Base-by-base conservation (phyloP, 2,888 invertebrate species). In the Phengaris alcon region DNA sequence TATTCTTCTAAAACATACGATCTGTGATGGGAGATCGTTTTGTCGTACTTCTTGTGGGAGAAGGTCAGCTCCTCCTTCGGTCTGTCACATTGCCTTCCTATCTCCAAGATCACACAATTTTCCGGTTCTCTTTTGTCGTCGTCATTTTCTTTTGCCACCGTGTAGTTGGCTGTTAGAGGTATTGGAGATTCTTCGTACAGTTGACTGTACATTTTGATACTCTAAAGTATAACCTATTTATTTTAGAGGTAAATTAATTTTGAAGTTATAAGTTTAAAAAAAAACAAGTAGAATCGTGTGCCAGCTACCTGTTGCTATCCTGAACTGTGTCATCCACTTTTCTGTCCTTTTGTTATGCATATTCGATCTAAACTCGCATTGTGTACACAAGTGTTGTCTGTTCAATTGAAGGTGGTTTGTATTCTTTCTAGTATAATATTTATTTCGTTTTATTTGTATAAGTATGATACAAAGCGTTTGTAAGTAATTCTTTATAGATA, bases 1-100 rank as follows among this genome's bases (percentile, higher is more conserved):
- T 89, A 92, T 76, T 92, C 91, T n/a, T 93, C 92, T 64, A 93
- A 79, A 76, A 93, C 89, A 76, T 93, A 93, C 1, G 93, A 90
- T 73, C 93, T 85, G 76, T 90, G 93, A 78, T 93, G 93, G 0
- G 93, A 90, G 78, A 90, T 93, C 0, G 93, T 94, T 79, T 93
- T 94, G 76, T 94, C 94, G 75, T 94, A 94, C 79, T 94, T 94
- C 82, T 94, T 94, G 77, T 94, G 94, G 0, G 93, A 93, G 77
- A 94, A 94, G 44, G 93, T 93, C 10, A 85, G 86, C 77, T 93
- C 93, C 78, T 93, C 93, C 75, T 82, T 87, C 0, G 90, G 90
- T 48, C 86, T 90, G 2, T 93, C 93, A n/a, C 93, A 93, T 76
- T 87, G 93, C 1, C 90, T 84, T 6, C 94, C 94, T 79, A 94